Base-by-base conservation (phyloP, 2,888 invertebrate species). In the Hyles lineata region DNA sequence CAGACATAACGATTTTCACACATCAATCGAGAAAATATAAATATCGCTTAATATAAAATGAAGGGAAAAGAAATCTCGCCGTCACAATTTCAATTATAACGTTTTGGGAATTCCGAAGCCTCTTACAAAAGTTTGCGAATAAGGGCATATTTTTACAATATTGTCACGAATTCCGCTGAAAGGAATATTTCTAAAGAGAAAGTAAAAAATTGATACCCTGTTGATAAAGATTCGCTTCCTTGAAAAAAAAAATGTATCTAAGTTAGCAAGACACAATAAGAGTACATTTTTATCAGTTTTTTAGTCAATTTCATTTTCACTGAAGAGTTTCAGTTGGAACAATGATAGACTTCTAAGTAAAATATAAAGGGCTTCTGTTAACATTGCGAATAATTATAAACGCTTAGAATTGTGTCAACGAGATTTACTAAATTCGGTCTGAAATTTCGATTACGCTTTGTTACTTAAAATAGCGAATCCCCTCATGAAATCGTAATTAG, bases 151-250 rank as follows among this genome's bases (percentile, higher is more conserved):
- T 80, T 82, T 85, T 83, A 84, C 83, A 86, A 90, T 91, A 91
- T 91, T 91, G 90, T 90, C 90, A 82, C 86, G 86, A 87, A 84
- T 88, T 81, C 85, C 87, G 85, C 83, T 79, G 79, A 89, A 84
- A 74, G 78, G 78, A 67, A 50, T 79, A 77, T 79, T 77, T 81
- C 80, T 82, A 80, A 82, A 80, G 79, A 52, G 73, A 86, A 83
- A 88, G 75, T 75, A 84, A 55, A 55, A 15, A 87, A 87, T 78
- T 81, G 82, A 88, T 91, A 91, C 91, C 91, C 91, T 91, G 91
- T 90, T 86, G 81, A 79, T 80, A 81, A 84, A 84, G 83, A 86
- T 67, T 50, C 11, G 21, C 23, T 67, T 67, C 23, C 67, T 50
- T 67, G 50, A 7, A 17, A 43, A 67, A 5, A 23, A 67, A 67